These are phyloP conservation scores for Psittacula echo DNA, from an alignment of 2,797 vertebrate genomes.

Conservation along the genomic window DNA sequence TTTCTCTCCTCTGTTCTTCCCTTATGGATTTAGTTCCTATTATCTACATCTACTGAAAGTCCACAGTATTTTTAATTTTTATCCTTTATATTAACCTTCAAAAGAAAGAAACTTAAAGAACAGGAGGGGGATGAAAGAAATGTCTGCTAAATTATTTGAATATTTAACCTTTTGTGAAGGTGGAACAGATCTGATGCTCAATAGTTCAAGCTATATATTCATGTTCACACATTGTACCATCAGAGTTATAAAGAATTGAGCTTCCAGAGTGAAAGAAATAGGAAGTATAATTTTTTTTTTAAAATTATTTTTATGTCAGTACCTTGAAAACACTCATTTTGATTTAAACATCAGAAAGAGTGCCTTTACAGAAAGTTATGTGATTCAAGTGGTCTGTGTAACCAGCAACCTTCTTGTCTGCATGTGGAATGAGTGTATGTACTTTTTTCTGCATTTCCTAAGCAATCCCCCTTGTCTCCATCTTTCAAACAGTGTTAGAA, in stretches of 20 bases:
- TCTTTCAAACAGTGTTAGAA: slow-evolving; percentile 14
- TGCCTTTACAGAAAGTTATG: background rate
- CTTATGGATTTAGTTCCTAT: background rate
- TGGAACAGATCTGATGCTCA: background rate
- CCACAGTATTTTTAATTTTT: background rate
- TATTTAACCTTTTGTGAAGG: background rate
- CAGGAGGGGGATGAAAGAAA: background rate
- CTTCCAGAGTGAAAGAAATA: background rate
- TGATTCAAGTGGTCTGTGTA: background rate
- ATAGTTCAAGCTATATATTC: background rate
- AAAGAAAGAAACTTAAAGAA: background rate
- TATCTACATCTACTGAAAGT: background rate
- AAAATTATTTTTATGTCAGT: background rate
- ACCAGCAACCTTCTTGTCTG: background rate
- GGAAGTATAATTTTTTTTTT: background rate
- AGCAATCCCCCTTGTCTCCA: background rate
- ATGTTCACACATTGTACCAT: background rate
- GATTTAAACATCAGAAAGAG: background rate
- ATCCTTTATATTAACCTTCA: background rate
- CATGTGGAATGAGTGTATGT: background rate
- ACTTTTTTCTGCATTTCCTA: background rate
- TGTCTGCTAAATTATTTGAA: background rate
- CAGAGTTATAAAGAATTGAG: background rate
- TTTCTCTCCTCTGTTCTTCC: background rate
- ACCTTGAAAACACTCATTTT: background rate